A percentile compares a stretch with the other conserved stretches of the same genome.
Conservation (phyloP, 1,140 invertebrate genomes). For the Venustaconcha ellipsiformis region DNA sequence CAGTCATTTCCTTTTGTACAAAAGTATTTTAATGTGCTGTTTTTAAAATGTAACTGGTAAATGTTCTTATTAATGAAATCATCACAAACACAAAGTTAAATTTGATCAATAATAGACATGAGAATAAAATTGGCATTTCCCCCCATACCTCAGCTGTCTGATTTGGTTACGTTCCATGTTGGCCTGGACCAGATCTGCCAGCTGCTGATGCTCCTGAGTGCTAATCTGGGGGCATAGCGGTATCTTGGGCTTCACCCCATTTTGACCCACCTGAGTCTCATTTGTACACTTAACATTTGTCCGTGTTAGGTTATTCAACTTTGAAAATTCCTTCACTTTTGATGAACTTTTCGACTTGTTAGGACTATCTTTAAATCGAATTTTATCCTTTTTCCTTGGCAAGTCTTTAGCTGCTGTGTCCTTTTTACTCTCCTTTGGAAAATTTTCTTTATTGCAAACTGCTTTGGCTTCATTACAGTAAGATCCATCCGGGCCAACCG, state of each 20-base stretch:
- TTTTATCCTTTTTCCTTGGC: conserved; percentile 34
- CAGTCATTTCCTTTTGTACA: too few relatives aligned
- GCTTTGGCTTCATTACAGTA: conserved; percentile 25
- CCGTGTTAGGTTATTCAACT: conserved; percentile 54
- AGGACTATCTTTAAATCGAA: conserved; percentile 35
- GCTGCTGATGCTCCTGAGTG: conserved; percentile 75
- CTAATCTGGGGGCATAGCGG: conserved; percentile 32
- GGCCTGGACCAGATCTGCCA: conserved; percentile 87
- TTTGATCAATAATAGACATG: not conserved
- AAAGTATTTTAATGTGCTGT: not conserved
- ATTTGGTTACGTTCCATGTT: conserved; percentile 91
- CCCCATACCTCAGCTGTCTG: conserved; percentile 53
- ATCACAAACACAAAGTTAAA: not conserved
- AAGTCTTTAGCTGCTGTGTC: conserved; percentile 16
- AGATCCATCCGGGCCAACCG: conserved; percentile 82
- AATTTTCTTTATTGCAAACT: too few relatives aligned
- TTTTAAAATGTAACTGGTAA: conserved; percentile 5
- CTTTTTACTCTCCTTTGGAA: too few relatives aligned
- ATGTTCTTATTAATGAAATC: not conserved
- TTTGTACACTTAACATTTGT: conserved; percentile 51
- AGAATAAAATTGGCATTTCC: too few relatives aligned
- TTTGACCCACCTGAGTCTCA: conserved; percentile 30
- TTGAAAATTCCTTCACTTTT: conserved; percentile 52
- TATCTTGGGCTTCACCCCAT: conserved; percentile 17
- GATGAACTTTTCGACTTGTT: conserved; percentile 33